phyloP scores from a whole-genome alignment of 2,113 vertebrate species.

The Marcusenius ussheri region DNA sequence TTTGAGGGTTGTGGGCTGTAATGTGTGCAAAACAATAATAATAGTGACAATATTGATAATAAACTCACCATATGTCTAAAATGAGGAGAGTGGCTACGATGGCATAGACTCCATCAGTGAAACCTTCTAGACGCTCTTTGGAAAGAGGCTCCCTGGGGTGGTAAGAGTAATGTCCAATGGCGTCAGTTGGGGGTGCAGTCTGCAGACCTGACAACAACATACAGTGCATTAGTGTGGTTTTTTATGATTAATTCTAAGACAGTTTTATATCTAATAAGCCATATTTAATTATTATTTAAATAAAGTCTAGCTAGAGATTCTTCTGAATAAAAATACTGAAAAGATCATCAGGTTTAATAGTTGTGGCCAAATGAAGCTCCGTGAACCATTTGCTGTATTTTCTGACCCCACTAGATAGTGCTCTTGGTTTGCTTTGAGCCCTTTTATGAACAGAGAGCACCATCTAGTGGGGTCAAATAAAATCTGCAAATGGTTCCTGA shows the following conservation, averaged over 20 bases:
- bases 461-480: background rate
- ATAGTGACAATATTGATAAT: background rate
- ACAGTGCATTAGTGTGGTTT: background rate
- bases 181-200: conserved; percentile 48
- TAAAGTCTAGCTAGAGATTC: background rate
- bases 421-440: background rate
- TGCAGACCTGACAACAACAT: conserved; percentile 55
- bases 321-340: background rate
- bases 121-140: conserved; percentile 86
- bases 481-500: background rate
- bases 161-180: conserved; percentile 65
- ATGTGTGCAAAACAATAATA: background rate
- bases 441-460: background rate
- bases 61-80: conserved; percentile 82
- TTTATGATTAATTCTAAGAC: background rate
- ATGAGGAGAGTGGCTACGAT: conserved; percentile 91
- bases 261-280: background rate
- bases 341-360: background rate
- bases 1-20: background rate
- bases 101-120: conserved; percentile 90
- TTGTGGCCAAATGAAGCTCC: background rate
- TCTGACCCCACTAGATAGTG: background rate
- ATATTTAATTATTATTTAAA: background rate
- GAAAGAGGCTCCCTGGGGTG: conserved; percentile 77
- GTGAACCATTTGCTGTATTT: background rate